phyloP scores from a whole-genome alignment of 2,797 vertebrate species.

The Hydrolagus colliei region DNA sequence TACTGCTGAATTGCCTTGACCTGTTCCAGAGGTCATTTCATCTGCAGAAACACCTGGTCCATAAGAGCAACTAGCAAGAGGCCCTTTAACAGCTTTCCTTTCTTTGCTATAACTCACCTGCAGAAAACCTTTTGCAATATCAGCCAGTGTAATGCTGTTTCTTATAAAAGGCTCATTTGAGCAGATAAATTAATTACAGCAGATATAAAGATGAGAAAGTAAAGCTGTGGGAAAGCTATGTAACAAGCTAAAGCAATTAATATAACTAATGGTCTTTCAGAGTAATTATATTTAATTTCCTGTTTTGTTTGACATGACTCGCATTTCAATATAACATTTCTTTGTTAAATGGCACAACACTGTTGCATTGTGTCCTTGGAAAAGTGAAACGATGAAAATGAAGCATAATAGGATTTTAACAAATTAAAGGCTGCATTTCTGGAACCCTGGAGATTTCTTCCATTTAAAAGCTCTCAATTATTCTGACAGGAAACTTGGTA shows the following conservation, averaged over 20 bases:
- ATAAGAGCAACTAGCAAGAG: neutral
- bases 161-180: neutral
- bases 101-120: neutral
- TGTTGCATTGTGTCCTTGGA: slow-evolving; percentile 35
- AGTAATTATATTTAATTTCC: slow-evolving; percentile 33
- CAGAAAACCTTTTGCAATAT: neutral
- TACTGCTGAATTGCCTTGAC: neutral
- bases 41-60: neutral
- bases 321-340: slow-evolving; percentile 32
- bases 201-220: neutral
- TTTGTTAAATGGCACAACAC: slow-evolving; percentile 39
- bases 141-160: neutral
- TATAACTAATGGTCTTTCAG: slow-evolving; percentile 34
- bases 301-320: slow-evolving; percentile 33
- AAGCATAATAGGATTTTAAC: slow-evolving; percentile 36
- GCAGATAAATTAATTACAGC: slow-evolving; percentile 30
- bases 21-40: neutral
- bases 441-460: slow-evolving; percentile 40
- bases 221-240: slow-evolving; percentile 29
- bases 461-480: slow-evolving; percentile 48
- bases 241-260: slow-evolving; percentile 33
- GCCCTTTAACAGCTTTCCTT: neutral
- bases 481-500: slow-evolving; percentile 40
- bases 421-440: slow-evolving; percentile 37
- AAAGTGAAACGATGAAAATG: slow-evolving; percentile 34